Evolutionary conservation across 2,113 vertebrate genomes (phyloP).

Genomic region (Columbina picui): DNA sequence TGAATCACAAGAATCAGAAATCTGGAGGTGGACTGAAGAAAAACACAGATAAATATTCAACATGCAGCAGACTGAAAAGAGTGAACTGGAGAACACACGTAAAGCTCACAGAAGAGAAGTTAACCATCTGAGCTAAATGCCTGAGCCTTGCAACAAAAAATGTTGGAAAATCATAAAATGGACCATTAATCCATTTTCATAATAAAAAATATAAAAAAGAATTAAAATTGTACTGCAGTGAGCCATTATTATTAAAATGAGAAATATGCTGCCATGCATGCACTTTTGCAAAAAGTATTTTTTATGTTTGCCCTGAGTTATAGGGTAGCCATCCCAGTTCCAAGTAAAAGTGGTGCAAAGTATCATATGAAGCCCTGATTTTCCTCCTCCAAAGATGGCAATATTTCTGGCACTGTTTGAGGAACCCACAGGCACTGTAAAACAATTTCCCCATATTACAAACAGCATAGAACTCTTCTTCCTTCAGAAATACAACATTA

Average conservation of each 20-base stretch:
- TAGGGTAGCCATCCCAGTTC: not conserved
- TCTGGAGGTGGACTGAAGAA: not conserved
- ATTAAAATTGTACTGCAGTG: not conserved
- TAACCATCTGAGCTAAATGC: not conserved
- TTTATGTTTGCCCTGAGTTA: not conserved
- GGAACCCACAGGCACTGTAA: not conserved
- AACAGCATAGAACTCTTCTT: not conserved
- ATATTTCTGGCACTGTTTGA: not conserved
- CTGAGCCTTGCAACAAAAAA: not conserved
- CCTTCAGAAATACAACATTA: not conserved
- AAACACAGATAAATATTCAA: conserved; percentile 14
- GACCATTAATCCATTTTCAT: not conserved
- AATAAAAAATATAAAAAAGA: not conserved
- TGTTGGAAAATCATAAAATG: not conserved
- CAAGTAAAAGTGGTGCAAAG: not conserved
- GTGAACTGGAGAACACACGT: not conserved
- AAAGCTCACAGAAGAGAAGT: not conserved
- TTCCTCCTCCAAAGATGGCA: not conserved
- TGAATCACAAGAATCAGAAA: not conserved
- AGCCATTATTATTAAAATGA: not conserved
- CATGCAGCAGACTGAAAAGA: not conserved
- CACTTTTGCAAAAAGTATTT: not conserved
- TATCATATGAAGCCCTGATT: not conserved
- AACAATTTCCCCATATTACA: not conserved
- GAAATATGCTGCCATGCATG: not conserved